Percentiles rank a stretch among this genome's conserved stretches.
These are phyloP conservation scores for Zaprionus camerounensis DNA, from an alignment of 1,140 invertebrate species.

Conservation along the genomic window DNA sequence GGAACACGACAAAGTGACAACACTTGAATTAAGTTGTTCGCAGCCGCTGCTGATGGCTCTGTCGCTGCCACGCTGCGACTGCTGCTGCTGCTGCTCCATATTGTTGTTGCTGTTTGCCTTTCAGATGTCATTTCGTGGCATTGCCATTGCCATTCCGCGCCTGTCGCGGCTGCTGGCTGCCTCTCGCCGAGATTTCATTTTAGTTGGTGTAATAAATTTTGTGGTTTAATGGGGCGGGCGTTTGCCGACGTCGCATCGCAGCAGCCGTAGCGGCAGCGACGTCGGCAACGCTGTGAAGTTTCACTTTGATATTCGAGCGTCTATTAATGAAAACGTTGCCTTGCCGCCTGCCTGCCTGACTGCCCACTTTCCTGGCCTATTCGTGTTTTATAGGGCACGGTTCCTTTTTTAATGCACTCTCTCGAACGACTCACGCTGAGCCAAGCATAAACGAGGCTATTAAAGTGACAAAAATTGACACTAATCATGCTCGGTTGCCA, in stretches of 20 bases:
- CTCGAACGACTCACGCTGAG: constrained; percentile 28
- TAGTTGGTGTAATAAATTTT: constrained; percentile 82
- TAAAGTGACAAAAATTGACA: constrained; percentile 82
- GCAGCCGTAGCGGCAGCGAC: constrained; percentile 16
- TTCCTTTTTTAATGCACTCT: constrained; percentile 74
- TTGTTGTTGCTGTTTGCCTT: constrained; percentile 33
- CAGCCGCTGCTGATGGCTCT: background rate
- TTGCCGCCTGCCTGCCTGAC: constrained; percentile 42
- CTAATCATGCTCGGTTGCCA: constrained; percentile 75
- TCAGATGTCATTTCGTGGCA: constrained; percentile 58
- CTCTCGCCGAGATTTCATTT: constrained; percentile 75
- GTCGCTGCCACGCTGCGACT: constrained; percentile 17
- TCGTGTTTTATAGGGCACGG: constrained; percentile 74
- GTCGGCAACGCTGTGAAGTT: constrained; percentile 75
- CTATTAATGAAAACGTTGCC: constrained; percentile 75
- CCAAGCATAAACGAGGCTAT: constrained; percentile 65
- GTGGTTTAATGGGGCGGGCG: constrained; percentile 80
- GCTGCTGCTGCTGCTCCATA: constrained; percentile 17
- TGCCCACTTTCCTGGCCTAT: constrained; percentile 61
- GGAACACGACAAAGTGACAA: constrained; percentile 81
- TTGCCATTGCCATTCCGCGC: constrained; percentile 44
- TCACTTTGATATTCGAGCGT: constrained; percentile 79
- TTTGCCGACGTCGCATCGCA: constrained; percentile 50
- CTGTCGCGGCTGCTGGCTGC: constrained; percentile 30
- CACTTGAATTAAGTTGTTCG: constrained; percentile 80